Conservation (phyloP, 2,113 vertebrate genomes). For the Elgaria multicarinata region DNA sequence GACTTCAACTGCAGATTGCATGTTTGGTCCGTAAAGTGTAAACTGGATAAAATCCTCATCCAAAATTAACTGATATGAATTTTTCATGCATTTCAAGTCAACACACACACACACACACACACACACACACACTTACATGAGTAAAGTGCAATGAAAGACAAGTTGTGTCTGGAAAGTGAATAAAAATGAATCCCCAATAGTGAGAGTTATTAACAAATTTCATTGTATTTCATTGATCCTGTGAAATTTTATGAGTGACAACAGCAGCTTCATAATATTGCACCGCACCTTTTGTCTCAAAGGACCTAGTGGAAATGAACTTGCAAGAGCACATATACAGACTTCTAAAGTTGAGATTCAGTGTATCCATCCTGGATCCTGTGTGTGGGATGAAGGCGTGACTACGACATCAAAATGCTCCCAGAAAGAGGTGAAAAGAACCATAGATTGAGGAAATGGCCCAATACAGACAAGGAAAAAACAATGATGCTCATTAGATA, state of each 20-base stretch:
- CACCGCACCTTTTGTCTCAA: background rate
- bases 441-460: background rate
- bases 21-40: no score
- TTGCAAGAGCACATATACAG: background rate
- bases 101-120: background rate
- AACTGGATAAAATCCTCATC: no score
- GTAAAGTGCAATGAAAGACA: conserved; percentile 1
- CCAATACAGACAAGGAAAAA: background rate
- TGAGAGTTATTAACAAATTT: conserved; percentile 18
- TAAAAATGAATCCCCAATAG: conserved; percentile 11
- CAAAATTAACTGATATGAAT: no score
- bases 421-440: background rate
- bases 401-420: background rate
- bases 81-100: background rate
- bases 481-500: no score
- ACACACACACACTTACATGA: background rate
- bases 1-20: no score
- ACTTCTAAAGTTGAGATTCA: background rate
- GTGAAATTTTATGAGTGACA: conserved; percentile 25
- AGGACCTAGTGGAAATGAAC: background rate
- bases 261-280: background rate
- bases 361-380: background rate
- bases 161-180: conserved; percentile 18
- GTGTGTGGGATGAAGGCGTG: background rate
- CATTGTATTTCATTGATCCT: background rate